phyloP scores from a whole-genome alignment of 2,888 invertebrate species.

The Drosophila kambysellisi region DNA sequence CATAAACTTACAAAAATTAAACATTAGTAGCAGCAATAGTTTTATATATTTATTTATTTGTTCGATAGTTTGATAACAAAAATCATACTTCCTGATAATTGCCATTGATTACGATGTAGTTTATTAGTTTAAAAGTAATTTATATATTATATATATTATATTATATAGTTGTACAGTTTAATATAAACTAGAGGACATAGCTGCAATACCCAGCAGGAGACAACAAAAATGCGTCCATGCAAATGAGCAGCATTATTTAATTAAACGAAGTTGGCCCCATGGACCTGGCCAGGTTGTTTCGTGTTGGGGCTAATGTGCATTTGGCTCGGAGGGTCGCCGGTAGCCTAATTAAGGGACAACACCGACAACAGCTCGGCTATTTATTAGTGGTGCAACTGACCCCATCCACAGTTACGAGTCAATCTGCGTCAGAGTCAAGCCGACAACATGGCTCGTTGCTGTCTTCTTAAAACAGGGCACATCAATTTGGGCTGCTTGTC shows the following conservation, averaged over 20 bases:
- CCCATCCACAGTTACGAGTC: conserved; percentile 34
- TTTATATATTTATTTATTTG: too few species aligned
- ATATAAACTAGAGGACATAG: neutral
- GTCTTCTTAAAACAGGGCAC: conserved; percentile 54
- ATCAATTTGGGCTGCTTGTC: conserved; percentile 44
- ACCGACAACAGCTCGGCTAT: conserved; percentile 35
- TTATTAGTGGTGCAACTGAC: conserved; percentile 35
- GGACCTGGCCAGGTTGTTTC: conserved; percentile 18
- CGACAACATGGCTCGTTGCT: conserved; percentile 20
- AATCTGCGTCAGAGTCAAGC: conserved; percentile 43
- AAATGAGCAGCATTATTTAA: conserved; percentile 64
- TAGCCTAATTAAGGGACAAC: conserved; percentile 51
- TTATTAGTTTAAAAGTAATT: neutral
- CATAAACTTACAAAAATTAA: neutral
- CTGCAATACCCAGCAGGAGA: neutral
- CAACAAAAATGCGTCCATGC: conserved; percentile 31
- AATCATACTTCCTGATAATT: neutral
- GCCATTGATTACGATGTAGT: neutral
- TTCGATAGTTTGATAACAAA: neutral
- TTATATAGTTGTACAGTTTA: neutral
- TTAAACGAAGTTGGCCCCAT: conserved; percentile 57
- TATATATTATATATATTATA: neutral
- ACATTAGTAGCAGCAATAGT: neutral
- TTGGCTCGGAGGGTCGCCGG: conserved; percentile 14
- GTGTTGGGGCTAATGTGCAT: conserved; percentile 37